phyloP scores from a whole-genome alignment of 2,113 vertebrate species.

The Suncus etruscus region DNA sequence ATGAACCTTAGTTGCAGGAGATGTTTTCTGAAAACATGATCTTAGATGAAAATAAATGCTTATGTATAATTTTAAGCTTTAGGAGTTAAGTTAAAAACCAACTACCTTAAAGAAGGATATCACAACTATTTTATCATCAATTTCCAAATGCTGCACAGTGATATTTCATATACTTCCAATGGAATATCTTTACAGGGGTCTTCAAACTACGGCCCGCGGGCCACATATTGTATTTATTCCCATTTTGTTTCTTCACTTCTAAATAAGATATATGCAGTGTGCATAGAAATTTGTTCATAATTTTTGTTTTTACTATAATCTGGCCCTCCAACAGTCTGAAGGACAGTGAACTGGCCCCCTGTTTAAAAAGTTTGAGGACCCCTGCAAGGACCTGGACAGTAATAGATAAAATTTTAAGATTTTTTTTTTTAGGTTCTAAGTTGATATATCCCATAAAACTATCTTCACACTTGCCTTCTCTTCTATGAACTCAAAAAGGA shows the following conservation, averaged over 20 bases:
- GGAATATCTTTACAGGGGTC: too few relatives aligned
- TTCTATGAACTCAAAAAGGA: constrained; percentile 7
- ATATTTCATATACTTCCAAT: neutral
- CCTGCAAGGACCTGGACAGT: neutral
- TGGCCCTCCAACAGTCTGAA: too few relatives aligned
- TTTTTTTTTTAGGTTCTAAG: neutral
- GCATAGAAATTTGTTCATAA: too few relatives aligned
- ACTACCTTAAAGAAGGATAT: neutral
- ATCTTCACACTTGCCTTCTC: neutral
- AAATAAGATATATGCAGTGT: too few relatives aligned
- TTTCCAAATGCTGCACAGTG: neutral
- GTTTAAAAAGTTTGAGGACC: too few relatives aligned
- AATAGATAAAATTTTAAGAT: neutral
- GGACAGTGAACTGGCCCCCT: too few relatives aligned
- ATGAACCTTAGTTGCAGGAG: neutral
- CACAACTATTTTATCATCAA: neutral
- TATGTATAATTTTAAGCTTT: constrained; percentile 46
- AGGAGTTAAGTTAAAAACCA: constrained; percentile 31
- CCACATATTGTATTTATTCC: too few relatives aligned
- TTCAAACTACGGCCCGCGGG: too few relatives aligned
- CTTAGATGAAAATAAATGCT: neutral
- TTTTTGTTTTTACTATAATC: too few relatives aligned
- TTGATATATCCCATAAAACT: constrained; percentile 7
- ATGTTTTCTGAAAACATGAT: constrained; percentile 12
- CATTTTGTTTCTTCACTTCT: too few relatives aligned